Percentiles rank a stretch among this genome's conserved stretches.
Evolutionary conservation across 2,888 invertebrate species (phyloP).

Genomic region (Drosophila acutilabella): DNA sequence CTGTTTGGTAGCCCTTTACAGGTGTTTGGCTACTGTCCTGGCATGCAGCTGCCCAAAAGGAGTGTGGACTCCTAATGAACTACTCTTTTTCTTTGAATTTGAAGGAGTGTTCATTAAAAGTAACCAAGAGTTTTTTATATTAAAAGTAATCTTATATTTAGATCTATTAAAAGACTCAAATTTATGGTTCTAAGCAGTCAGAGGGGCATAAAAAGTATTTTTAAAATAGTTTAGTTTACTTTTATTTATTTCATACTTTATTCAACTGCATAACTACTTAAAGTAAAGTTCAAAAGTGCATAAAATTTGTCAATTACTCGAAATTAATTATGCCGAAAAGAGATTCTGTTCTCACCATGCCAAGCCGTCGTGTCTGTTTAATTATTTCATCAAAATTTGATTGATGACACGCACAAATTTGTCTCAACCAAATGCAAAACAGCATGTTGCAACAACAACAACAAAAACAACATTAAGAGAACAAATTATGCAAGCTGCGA

Average conservation of each 20-base stretch:
- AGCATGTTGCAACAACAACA: slow-evolving; percentile 29
- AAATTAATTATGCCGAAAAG: slow-evolving; percentile 10
- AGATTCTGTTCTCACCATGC: slow-evolving; percentile 25
- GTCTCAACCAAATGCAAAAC: slow-evolving; percentile 60
- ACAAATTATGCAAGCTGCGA: slow-evolving; percentile 43
- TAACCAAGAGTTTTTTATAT: neutral
- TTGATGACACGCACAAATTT: slow-evolving; percentile 71
- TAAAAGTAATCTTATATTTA: neutral
- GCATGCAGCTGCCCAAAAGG: slow-evolving; percentile 46
- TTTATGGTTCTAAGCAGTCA: neutral
- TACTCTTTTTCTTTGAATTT: slow-evolving; percentile 35
- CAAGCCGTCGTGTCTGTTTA: slow-evolving; percentile 56
- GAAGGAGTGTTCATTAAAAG: slow-evolving; percentile 38
- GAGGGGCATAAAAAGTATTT: neutral
- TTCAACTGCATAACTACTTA: neutral
- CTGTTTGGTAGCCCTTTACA: slow-evolving; percentile 56
- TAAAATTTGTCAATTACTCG: slow-evolving; percentile 18
- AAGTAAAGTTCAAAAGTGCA: slow-evolving; percentile 1
- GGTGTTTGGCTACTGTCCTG: slow-evolving; percentile 55
- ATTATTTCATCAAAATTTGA: slow-evolving; percentile 69
- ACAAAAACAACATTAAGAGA: slow-evolving; percentile 13
- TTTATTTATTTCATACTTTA: neutral
- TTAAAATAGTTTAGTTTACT: neutral
- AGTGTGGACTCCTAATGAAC: slow-evolving; percentile 48
- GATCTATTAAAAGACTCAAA: neutral